Percentiles rank a stretch among this genome's conserved stretches.
Conservation (phyloP, 2,888 invertebrate species). For the Caenorhabditis wallacei region DNA sequence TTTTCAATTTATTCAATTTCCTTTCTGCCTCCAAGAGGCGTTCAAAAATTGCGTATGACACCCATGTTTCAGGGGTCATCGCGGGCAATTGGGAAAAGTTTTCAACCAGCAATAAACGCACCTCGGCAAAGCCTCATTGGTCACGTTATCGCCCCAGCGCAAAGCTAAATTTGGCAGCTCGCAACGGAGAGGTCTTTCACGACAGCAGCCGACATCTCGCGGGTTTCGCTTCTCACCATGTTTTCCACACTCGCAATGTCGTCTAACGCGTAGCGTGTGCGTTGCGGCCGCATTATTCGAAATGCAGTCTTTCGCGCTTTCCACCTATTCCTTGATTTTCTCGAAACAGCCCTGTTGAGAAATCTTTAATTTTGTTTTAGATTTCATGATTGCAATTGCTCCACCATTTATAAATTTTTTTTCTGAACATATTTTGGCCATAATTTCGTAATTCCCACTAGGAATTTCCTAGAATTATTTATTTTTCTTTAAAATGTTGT, state of each 20-base stretch:
- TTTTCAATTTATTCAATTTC: background rate
- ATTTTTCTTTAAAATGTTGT: too few species aligned
- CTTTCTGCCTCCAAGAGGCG: conserved; percentile 65
- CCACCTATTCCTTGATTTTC: background rate
- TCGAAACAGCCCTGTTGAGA: too few species aligned
- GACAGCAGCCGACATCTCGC: conserved; percentile 45
- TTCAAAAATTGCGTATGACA: conserved; percentile 80
- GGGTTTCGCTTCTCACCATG: conserved; percentile 24
- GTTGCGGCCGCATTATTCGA: conserved; percentile 55
- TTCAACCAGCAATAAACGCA: conserved; percentile 83
- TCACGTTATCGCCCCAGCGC: conserved; percentile 83
- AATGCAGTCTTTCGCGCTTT: conserved; percentile 16
- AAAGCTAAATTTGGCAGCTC: conserved; percentile 69
- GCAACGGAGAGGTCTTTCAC: background rate
- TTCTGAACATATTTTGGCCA: too few species aligned
- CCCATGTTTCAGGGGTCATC: conserved; percentile 78
- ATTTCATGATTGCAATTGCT: too few species aligned
- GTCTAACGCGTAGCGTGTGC: conserved; percentile 43
- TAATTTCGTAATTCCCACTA: too few species aligned
- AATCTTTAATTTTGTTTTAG: too few species aligned
- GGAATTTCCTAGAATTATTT: too few species aligned
- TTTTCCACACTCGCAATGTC: conserved; percentile 9
- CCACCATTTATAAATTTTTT: too few species aligned
- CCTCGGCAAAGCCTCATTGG: conserved; percentile 83
- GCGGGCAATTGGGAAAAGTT: conserved; percentile 83